Evolutionary conservation across 23 tunicate genomes (phyloP), one percentile per base, ranked within the genome.

Genomic region (Styela plicata): DNA sequence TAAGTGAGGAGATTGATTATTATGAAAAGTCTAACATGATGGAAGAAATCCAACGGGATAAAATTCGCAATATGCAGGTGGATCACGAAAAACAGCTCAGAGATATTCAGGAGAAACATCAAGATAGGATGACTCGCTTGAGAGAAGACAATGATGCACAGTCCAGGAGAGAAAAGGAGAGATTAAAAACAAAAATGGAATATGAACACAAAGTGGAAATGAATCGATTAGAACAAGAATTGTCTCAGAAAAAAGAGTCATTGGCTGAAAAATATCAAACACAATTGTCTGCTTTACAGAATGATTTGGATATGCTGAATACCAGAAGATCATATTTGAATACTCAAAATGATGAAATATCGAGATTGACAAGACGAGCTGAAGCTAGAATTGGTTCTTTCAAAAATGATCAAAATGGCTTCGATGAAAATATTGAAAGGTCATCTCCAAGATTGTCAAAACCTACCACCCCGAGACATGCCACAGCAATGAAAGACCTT

Each of bases 81-180:
- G 89, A 88, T 2, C 98, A 93, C 24, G 85, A 93, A 32, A 85
- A 68, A 63, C 89, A 93, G 63, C 27, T 93, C 5, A 68, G 73
- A 7, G 74, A 67, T n/a, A 31, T 80, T 16, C 62, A 71, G 69
- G 34, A 73, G 34, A 65, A 74, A 36, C 97, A 92, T 37, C 30
- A 84, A 16, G 75, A 74, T 24, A 34, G 80, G 16, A 26, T 92
- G 52, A 79, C 34, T 26, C 74, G 73, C 74, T 25, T 92, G 69
- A 74, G 74, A 36, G 78, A 84, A 3, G 78, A 80, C 5, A 65
- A 80, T 63, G 83, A 87, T 22, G 86, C 69, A 2, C 69, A 84
- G n/a, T 79, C 82, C 34, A 83, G 74, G 44, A 37, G 53, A 26
- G 88, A 92, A 79, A 78, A 83, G n/a, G 81, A 74, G 24, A 64